Base-by-base conservation (phyloP, 2,888 invertebrate genomes). In the Pristionchus fissidentatus region DNA sequence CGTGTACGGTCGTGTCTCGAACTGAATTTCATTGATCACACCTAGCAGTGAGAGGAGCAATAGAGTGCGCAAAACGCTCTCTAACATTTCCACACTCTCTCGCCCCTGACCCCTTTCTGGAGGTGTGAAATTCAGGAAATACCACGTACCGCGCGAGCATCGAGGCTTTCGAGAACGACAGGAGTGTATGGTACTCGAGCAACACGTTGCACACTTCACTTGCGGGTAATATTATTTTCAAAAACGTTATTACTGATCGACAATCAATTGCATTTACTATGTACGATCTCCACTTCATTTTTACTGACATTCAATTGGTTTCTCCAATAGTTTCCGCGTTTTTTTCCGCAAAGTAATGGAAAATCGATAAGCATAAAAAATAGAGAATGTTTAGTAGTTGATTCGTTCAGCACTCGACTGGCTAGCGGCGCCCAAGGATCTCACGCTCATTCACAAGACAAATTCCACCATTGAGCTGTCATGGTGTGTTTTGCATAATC, bases 81-180 rank as follows among this genome's bases (percentile, higher is more conserved):
- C n/a, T n/a, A n/a, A n/a, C n/a, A n/a, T n/a, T n/a, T n/a, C n/a
- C n/a, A n/a, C n/a, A n/a, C n/a, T n/a, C n/a, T n/a, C n/a, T n/a
- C n/a, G n/a, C n/a, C n/a, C n/a, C n/a, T n/a, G n/a, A n/a, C n/a
- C n/a, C n/a, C n/a, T n/a, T n/a, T n/a, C n/a, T n/a, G n/a, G n/a
- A n/a, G n/a, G n/a, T n/a, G n/a, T n/a, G 26, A 7, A 38, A n/a
- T 70, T n/a, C 10, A 41, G 89, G 89, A 41, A 89, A 89, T 60
- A 89, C 88, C 1, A 88, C 89, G 22, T 89, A 89, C 73, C 84
- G 89, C 3, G 85, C 86, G 41, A 88, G 88, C 8, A 86, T 89
- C 10, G 89, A 89, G 60, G 86, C 85, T 0, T 89, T 89, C 52
- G 49, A 38, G 3, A 77, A 49, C 19, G 78, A 84, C 22, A 46